A percentile compares a stretch with the other conserved stretches of the same genome.
Evolutionary conservation across 2,888 invertebrate genomes (phyloP).

Genomic region (Dicranocentrus wangi): DNA sequence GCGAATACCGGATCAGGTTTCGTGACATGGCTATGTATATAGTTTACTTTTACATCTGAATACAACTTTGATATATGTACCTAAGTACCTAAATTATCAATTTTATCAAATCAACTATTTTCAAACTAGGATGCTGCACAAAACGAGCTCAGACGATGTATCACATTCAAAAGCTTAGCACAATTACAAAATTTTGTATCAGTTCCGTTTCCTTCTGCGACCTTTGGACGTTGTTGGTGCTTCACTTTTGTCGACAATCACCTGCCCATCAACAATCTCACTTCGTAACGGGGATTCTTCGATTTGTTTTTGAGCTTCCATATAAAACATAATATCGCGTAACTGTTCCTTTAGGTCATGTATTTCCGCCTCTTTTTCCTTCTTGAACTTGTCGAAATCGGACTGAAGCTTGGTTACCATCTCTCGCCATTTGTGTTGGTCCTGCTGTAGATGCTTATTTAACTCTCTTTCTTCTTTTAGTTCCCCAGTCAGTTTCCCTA

Average conservation of each 20-base stretch:
- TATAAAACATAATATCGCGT: conserved; percentile 96
- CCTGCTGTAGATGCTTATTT: conserved; percentile 84
- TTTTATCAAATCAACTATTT: no score
- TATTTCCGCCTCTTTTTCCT: conserved; percentile 80
- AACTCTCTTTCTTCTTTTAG: conserved; percentile 90
- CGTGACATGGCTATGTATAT: no score
- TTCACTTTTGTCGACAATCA: conserved; percentile 76
- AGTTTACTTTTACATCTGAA: no score
- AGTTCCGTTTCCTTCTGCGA: conserved; percentile 43
- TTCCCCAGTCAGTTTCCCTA: conserved; percentile 82
- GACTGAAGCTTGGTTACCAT: conserved; percentile 79
- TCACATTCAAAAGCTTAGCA: no score
- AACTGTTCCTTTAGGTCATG: conserved; percentile 91
- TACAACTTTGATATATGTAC: no score
- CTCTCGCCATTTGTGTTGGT: conserved; percentile 84
- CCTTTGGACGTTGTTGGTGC: conserved; percentile 28
- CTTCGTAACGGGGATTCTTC: conserved; percentile 78
- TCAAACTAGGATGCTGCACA: no score
- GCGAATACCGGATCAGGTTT: no score
- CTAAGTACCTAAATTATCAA: no score
- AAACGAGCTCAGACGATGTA: no score
- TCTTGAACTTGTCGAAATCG: conserved; percentile 75
- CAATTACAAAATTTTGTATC: no score
- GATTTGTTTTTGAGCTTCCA: conserved; percentile 87
- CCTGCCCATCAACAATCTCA: conserved; percentile 80